These are phyloP conservation scores for Colletes gigas DNA, from an alignment of 1,140 invertebrate genomes.

Conservation along the genomic window DNA sequence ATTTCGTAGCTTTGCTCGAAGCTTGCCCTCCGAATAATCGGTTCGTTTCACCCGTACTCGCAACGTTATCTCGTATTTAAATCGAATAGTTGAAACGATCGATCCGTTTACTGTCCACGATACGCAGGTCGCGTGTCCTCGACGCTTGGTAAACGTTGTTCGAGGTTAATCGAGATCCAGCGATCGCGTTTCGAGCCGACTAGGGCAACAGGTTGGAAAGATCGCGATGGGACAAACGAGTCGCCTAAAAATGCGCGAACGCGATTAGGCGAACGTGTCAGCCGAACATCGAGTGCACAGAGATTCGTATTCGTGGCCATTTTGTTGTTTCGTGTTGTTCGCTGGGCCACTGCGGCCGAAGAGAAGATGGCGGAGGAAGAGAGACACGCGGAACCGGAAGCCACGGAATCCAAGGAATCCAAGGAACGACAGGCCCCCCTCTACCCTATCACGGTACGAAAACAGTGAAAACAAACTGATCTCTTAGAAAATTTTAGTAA, in stretches of 20 bases:
- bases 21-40: no score
- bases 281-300: neutral
- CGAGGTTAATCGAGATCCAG: neutral
- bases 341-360: conserved; percentile 58
- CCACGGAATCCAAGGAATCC: neutral
- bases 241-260: neutral
- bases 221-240: neutral
- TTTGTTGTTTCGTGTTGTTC: conserved; percentile 66
- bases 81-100: conserved; percentile 20
- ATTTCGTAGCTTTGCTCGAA: no score
- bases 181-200: no score
- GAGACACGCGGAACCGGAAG: conserved; percentile 39
- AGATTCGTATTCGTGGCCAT: conserved; percentile 17
- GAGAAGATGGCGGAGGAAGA: conserved; percentile 58
- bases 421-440: conserved; percentile 31
- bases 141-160: no score
- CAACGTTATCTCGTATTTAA: conserved; percentile 10
- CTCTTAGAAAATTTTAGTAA: no score
- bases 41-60: no score
- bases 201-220: neutral
- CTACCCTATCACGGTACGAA: conserved; percentile 41
- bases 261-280: neutral
- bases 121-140: neutral
- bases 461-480: neutral
- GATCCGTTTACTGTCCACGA: neutral